Evolutionary conservation across 64 coral and sea anemone genomes (phyloP), one percentile per base, ranked within the genome.

Genomic region (Montipora foliosa): DNA sequence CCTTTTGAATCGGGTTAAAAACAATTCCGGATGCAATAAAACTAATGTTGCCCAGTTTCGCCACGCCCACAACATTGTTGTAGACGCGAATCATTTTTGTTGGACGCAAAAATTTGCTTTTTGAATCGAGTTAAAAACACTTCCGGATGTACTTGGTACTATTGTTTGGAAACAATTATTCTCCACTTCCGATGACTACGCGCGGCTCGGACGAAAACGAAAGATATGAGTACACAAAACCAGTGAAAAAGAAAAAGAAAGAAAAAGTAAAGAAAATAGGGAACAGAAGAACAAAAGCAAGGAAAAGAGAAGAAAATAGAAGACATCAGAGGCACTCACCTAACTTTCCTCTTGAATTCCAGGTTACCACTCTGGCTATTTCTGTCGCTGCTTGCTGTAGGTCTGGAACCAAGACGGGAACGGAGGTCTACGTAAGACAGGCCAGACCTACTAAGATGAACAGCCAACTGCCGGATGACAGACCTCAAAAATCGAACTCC

Each of bases 401-500:
- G 77, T 22, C n/a, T 89, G 5, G 84, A 81, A 13, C 93, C 96
- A 4, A 98, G 77, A 2, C 89, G 68, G 9, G 87, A 92, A 44
- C 96, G 66, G 29, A 98, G 78, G 19, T 98, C 96, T 29, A 95
- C 90, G 57, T 98, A 98, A 4, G 96, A 98, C 44, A 98, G 37
- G 17, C 93, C 90, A 80, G 93, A 95, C 64, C 93, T 79, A 19
- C 96, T 98, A 22, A 98, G 96, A 79, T 98, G 96, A 15, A 95
- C 79, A 0, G 96, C 88, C 93, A 98, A 89, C 49, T 98, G 96
- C 5, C 96, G 89, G 20, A 98, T 87, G 17, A 98, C 96, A n/a
- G 96, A 93, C 21, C 96, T 91, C 83, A 98, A 47, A 74, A 98
- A 98, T 67, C 80, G 83, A 14, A 95, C 16, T 0, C 96, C 96